Percentiles rank a stretch among this genome's conserved stretches.
These are phyloP conservation scores for Syndactyla subalaris DNA, from an alignment of 2,797 vertebrate genomes.

Conservation along the genomic window DNA sequence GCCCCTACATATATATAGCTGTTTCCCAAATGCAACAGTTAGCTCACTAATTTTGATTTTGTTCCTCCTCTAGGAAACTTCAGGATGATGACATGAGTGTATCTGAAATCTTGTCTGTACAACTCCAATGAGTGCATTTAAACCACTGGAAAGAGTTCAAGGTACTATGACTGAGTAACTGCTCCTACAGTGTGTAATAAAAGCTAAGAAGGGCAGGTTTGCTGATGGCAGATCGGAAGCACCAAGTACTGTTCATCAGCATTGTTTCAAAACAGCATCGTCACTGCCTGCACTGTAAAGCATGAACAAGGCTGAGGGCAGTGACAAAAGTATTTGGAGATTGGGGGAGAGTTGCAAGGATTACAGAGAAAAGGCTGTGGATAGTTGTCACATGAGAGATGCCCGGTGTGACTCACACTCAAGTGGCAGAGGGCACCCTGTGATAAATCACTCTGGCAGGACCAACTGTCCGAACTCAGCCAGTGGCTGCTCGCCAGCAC, in stretches of 20 bases:
- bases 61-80: neutral
- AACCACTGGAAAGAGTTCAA: neutral
- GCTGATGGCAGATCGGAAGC: neutral
- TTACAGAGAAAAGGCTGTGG: neutral
- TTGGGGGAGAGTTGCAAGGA: neutral
- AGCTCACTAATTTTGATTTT: neutral
- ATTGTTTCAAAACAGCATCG: neutral
- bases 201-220: neutral
- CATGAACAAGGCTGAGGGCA: fast-evolving
- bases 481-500: neutral
- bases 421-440: neutral
- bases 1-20: neutral
- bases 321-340: fast-evolving
- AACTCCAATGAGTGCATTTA: neutral
- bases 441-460: constrained; percentile 20
- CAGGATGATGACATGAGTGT: neutral
- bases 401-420: constrained; percentile 14
- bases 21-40: neutral
- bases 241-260: neutral
- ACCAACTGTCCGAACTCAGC: constrained; percentile 9
- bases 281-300: fast-evolving
- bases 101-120: neutral
- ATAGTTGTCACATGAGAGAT: neutral
- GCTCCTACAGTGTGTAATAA: neutral
- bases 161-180: neutral